Conservation (phyloP, 2,797 vertebrate genomes). For the Gastrophryne carolinensis region DNA sequence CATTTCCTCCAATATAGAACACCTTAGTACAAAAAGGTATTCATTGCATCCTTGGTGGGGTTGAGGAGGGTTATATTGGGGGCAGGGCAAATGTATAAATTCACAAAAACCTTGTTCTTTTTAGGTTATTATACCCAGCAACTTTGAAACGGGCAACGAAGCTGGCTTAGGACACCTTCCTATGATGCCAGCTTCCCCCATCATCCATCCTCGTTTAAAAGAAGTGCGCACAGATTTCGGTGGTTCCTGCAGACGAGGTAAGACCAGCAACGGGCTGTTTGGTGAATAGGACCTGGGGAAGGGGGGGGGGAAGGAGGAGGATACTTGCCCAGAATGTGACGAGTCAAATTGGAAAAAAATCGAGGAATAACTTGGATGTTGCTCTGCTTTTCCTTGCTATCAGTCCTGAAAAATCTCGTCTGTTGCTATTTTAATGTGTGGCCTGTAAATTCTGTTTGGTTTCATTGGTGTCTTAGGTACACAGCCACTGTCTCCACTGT, state of each 20-base stretch:
- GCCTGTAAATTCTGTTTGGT: too few relatives aligned
- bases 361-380: too few relatives aligned
- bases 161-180: constrained; percentile 77
- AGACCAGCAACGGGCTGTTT: too few relatives aligned
- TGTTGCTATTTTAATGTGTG: too few relatives aligned
- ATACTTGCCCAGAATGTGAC: too few relatives aligned
- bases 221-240: constrained; percentile 88
- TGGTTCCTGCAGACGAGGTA: constrained; percentile 78
- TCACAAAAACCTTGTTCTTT: too few relatives aligned
- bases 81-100: too few relatives aligned
- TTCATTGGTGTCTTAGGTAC: constrained; percentile 67
- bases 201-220: constrained; percentile 91
- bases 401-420: too few relatives aligned
- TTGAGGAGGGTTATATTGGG: neutral
- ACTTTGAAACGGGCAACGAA: constrained; percentile 81
- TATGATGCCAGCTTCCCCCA: constrained; percentile 86
- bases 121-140: constrained; percentile 90
- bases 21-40: neutral
- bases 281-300: too few relatives aligned
- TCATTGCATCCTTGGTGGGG: neutral
- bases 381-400: too few relatives aligned
- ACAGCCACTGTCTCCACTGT: constrained; percentile 83
- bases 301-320: too few relatives aligned
- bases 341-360: too few relatives aligned
- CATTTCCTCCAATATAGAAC: neutral